Percentiles rank a stretch among this genome's conserved stretches.
Conservation (phyloP, 2,888 invertebrate genomes). For the Macrophya alboannulata region DNA sequence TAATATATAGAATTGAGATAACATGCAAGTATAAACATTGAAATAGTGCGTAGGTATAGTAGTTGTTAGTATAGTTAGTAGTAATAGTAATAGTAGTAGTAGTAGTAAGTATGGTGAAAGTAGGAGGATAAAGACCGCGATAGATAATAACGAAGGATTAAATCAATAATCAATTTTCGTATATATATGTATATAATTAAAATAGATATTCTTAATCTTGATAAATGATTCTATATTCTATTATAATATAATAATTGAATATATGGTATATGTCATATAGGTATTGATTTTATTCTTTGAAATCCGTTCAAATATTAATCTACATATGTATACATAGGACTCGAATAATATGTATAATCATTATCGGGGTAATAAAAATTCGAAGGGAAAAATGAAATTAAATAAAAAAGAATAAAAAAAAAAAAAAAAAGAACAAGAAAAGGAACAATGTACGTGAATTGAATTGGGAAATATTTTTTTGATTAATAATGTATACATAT, state of each 20-base stretch:
- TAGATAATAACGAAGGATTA: neutral
- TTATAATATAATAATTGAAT: too few relatives aligned
- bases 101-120: neutral
- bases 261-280: too few relatives aligned
- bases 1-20: constrained; percentile 50
- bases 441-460: neutral
- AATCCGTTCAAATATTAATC: neutral
- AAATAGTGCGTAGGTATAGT: constrained; percentile 46
- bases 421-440: neutral
- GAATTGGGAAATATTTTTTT: neutral
- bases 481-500: constrained; percentile 17
- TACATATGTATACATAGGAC: neutral
- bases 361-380: neutral
- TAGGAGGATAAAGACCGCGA: constrained; percentile 7
- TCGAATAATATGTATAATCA: neutral
- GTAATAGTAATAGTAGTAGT: neutral
- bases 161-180: neutral
- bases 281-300: neutral
- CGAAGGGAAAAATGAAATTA: too few relatives aligned
- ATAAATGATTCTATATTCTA: neutral
- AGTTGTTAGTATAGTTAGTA: constrained; percentile 28
- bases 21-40: constrained; percentile 58
- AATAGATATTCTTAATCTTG: constrained; percentile 3
- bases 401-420: neutral
- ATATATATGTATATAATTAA: neutral